phyloP scores from a whole-genome alignment of 2,888 invertebrate species.

The Catocala sponsa region DNA sequence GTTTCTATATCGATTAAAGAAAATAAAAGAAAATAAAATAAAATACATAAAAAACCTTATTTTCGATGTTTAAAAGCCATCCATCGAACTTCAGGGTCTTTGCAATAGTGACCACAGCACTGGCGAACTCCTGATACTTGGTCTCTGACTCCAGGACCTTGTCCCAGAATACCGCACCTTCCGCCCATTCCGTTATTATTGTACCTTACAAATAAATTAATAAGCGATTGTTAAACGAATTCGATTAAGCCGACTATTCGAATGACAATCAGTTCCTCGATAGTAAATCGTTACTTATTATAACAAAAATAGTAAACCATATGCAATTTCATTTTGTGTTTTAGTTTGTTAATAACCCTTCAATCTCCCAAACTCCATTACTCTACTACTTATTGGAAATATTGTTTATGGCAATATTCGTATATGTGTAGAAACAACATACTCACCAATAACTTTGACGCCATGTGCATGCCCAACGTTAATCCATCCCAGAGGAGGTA shows the following conservation, averaged over 20 bases:
- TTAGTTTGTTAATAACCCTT: too few relatives aligned
- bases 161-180: constrained; percentile 90
- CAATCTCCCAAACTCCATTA: too few relatives aligned
- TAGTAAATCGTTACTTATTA: too few relatives aligned
- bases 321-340: too few relatives aligned
- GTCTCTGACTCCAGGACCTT: constrained; percentile 89
- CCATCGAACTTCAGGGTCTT: constrained; percentile 96
- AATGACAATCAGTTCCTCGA: too few relatives aligned
- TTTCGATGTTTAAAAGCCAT: constrained; percentile 99
- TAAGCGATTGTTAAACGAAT: too few relatives aligned
- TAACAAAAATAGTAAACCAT: too few relatives aligned
- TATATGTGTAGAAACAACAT: too few relatives aligned
- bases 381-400: too few relatives aligned
- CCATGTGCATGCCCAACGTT: constrained; percentile 97
- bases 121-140: constrained; percentile 89
- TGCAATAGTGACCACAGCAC: constrained; percentile 91
- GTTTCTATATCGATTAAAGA: too few relatives aligned
- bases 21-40: neutral
- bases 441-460: constrained; percentile 94
- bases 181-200: constrained; percentile 95
- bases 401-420: too few relatives aligned
- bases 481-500: constrained; percentile 98
- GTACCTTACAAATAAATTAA: constrained; percentile 89
- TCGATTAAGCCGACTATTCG: too few relatives aligned
- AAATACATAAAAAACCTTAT: constrained; percentile 74